Percentiles rank a stretch among this genome's conserved stretches.
These are phyloP conservation scores for Dasypolia templi DNA, from an alignment of 2,888 invertebrate species.

Conservation along the genomic window DNA sequence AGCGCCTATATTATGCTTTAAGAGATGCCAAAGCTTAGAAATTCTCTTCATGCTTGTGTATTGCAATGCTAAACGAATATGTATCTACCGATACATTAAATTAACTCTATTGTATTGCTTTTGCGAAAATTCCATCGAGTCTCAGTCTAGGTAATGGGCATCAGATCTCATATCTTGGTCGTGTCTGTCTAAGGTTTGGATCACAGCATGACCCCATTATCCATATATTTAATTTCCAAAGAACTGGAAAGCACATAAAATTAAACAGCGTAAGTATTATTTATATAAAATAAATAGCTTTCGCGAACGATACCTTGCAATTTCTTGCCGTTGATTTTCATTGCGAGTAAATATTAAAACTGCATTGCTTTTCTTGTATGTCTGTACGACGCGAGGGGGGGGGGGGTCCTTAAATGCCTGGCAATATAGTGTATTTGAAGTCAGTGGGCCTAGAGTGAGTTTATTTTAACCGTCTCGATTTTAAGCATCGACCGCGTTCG, in stretches of 20 bases:
- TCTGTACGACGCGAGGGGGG: not conserved
- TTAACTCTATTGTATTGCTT: not conserved
- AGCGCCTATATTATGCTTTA: not conserved
- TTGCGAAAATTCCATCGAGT: not conserved
- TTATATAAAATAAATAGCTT: constrained; percentile 1
- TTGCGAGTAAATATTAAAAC: constrained; percentile 16
- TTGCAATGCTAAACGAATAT: constrained; percentile 1
- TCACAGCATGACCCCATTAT: no score
- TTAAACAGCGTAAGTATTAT: not conserved
- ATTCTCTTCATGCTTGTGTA: not conserved
- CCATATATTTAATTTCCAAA: not conserved
- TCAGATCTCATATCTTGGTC: not conserved
- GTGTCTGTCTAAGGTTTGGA: not conserved
- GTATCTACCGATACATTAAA: not conserved
- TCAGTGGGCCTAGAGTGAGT: no score
- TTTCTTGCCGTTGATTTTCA: not conserved
- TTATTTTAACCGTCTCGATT: no score
- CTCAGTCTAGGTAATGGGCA: not conserved
- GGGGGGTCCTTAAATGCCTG: not conserved
- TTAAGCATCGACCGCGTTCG: no score
- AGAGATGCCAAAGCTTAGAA: not conserved
- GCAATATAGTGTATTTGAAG: not conserved
- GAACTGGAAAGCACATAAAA: not conserved
- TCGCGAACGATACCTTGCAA: not conserved
- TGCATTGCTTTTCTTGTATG: constrained; percentile 4